Base-by-base conservation (phyloP, 2,888 invertebrate species). In the Megastigmus dorsalis region DNA sequence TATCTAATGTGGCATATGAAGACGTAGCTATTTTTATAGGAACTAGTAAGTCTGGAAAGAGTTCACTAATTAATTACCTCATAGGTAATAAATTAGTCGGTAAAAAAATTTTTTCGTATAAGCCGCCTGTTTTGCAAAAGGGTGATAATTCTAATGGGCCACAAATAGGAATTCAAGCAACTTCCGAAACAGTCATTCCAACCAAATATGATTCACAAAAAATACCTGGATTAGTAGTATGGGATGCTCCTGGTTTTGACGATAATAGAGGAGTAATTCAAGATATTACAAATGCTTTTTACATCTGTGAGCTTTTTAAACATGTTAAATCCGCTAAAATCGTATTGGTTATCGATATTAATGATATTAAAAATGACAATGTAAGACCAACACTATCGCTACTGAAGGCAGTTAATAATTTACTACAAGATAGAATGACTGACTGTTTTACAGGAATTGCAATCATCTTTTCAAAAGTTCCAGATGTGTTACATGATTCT, bases 401-500 rank as follows among this genome's bases (percentile, higher is more conserved):
- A 13, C n/a, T 62, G 1, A 23, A 18, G 0, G 30, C 62, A 3
- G 20, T 62, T 20, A 33, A 62, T 13, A 62, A 41, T 20, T 5
- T 62, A 20, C 20, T 62, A 1, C 13, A 9, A 18, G 45, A 28
- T 1, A 45, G 9, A 13, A 33, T 62, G 13, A 9, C 13, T 2
- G 2, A 62, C 2, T 62, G 45, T 20, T 62, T 45, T 18, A 30
- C 43, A 1, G 55, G 63, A 3, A 63, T 54, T 6, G 63, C 18
- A 1, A 3, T 71, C 2, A 15, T 48, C 4, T 71, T 71, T n/a
- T 55, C 71, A 1, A 71, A 71, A 43, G 63, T 71, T 38, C 63
- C 71, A 3, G 15, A 71, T 7, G 18, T 13, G 9, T 9, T 33
- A 18, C 2, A 10, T 9, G 55, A 33, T 10, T 10, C 1, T 15